Evolutionary conservation across 2,113 vertebrate species (phyloP).

Genomic region (Choloepus hoffmanni): DNA sequence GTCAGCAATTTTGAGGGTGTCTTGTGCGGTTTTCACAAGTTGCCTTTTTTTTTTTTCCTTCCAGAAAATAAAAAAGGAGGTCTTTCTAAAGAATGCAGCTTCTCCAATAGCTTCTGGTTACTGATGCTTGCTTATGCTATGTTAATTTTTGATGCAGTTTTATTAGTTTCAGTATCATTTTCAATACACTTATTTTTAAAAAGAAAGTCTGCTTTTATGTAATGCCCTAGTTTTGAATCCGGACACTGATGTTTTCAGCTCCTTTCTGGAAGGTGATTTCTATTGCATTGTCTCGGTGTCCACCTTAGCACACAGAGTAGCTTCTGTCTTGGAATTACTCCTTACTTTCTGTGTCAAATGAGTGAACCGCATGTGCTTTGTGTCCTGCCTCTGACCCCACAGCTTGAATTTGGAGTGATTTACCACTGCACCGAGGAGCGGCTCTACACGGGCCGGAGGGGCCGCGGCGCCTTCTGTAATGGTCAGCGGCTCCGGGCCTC

Average conservation of each 20-base stretch:
- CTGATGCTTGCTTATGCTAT: neutral
- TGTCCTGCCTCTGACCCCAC: conserved; percentile 81
- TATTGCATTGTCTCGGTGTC: fast-evolving
- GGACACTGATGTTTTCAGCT: neutral
- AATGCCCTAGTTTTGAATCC: neutral
- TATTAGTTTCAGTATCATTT: neutral
- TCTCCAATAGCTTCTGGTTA: neutral
- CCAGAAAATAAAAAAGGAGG: neutral
- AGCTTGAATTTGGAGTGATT: conserved; percentile 94
- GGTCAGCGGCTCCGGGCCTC: conserved; percentile 91
- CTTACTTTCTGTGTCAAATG: neutral
- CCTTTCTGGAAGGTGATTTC: neutral
- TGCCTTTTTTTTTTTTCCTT: neutral
- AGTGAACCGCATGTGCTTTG: conserved; percentile 79
- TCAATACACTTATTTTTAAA: neutral
- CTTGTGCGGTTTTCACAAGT: neutral
- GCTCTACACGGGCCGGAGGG: conserved; percentile 92
- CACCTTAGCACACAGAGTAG: neutral
- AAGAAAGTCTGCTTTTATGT: neutral
- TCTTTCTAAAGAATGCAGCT: neutral
- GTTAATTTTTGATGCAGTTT: neutral
- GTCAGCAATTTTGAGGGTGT: neutral
- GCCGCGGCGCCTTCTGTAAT: conserved; percentile 93
- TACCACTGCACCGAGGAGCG: conserved; percentile 93
- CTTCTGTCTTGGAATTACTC: neutral